These are phyloP conservation scores for Torymus auratus DNA, from an alignment of 2,888 invertebrate species.

Conservation along the genomic window DNA sequence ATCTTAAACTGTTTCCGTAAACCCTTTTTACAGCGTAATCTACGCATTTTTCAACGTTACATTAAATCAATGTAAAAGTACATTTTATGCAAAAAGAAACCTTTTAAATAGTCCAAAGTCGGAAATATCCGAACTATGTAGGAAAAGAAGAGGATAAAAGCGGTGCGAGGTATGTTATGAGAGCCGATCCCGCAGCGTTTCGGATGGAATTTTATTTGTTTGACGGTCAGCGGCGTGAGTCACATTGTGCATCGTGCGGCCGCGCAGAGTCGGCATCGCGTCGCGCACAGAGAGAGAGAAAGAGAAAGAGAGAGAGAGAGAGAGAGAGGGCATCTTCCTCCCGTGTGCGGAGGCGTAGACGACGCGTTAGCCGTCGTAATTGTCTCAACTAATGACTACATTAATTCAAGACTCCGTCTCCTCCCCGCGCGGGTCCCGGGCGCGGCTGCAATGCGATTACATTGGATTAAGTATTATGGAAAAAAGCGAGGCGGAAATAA, in stretches of 20 bases:
- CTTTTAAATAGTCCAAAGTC: too few relatives aligned
- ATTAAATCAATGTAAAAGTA: too few relatives aligned
- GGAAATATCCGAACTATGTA: too few relatives aligned
- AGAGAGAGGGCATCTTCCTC: slow-evolving; percentile 64
- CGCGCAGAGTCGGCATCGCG: too few relatives aligned
- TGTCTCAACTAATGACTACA: slow-evolving; percentile 72
- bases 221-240: slow-evolving; percentile 63
- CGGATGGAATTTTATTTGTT: slow-evolving; percentile 67
- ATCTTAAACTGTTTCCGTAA: too few relatives aligned
- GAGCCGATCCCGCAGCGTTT: slow-evolving; percentile 23
- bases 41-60: too few relatives aligned
- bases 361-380: slow-evolving; percentile 69
- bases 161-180: neutral
- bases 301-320: too few relatives aligned
- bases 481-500: slow-evolving; percentile 58
- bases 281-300: too few relatives aligned
- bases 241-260: slow-evolving; percentile 56
- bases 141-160: too few relatives aligned
- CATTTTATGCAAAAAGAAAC: too few relatives aligned
- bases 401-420: slow-evolving; percentile 67
- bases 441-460: slow-evolving; percentile 62
- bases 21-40: too few relatives aligned
- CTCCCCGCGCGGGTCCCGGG: neutral
- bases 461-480: slow-evolving; percentile 64
- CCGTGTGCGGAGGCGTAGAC: slow-evolving; percentile 66